Evolutionary conservation across 2,888 invertebrate genomes (phyloP), one percentile per base, ranked within the genome.

Genomic region (Cepaea hortensis): DNA sequence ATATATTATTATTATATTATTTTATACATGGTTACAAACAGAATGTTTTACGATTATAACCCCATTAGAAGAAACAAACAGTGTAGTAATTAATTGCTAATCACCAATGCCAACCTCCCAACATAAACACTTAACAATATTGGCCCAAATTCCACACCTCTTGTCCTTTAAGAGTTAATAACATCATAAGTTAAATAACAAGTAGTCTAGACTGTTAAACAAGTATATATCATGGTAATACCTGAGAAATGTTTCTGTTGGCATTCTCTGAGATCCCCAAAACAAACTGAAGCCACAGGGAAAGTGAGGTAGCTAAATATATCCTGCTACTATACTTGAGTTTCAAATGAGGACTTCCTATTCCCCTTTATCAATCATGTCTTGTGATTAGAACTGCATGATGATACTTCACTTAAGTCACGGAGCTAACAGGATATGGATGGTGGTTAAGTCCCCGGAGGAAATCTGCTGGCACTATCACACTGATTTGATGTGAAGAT

Each of bases 301-400:
- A 73, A 48, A 61, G 72, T 23, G 55, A 50, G 13, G 15, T 61
- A 48, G 70, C 81, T 70, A 68, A 18, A 81, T 81, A 81, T 81
- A 81, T 68, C 23, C 48, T 23, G 50, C 70, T 81, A 81, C n/a
- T n/a, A 20, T 68, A 81, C 81, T 81, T 81, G n/a, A 81, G 50
- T 81, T 70, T 70, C 61, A 6, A 55, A 20, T 72, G n/a, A 82
- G 82, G 72, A 82, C 61, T 82, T 82, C 82, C 82, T 70, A 50
- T 13, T 55, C 72, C 9, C 6, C 82, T 72, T 82, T 72, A 82
- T 50, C 82, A 82, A 72, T 82, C 72, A 82, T 73, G 72, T 82
- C 55, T 46, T 72, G 55, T 72, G 82, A 82, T 82, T 82, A 70
- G 13, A 82, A 23, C 9, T 23, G n/a, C 55, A 46, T 23, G n/a